phyloP scores from a whole-genome alignment of 2,797 vertebrate species.

The Valencia hispanica region DNA sequence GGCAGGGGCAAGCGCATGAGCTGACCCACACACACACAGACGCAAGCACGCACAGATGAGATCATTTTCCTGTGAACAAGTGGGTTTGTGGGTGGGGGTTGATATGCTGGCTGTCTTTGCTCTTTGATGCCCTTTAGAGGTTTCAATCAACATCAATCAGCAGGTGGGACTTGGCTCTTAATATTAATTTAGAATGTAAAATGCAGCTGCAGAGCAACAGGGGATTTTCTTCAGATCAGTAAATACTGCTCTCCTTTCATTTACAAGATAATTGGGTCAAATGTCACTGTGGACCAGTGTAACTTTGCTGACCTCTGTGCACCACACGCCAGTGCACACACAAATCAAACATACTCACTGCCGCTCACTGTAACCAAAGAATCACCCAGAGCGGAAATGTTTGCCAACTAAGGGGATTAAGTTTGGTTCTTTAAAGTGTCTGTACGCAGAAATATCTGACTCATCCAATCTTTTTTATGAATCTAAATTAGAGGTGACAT shows the following conservation, averaged over 20 bases:
- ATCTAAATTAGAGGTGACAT: slow-evolving; percentile 74
- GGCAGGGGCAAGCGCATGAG: slow-evolving; percentile 5
- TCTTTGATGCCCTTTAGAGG: slow-evolving; percentile 77
- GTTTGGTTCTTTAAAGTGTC: slow-evolving; percentile 57
- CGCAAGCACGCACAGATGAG: slow-evolving; percentile 18
- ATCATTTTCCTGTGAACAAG: slow-evolving; percentile 9
- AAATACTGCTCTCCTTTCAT: slow-evolving; percentile 38
- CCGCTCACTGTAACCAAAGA: slow-evolving; percentile 55
- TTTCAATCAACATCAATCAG: slow-evolving; percentile 81
- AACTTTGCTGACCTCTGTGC: slow-evolving; percentile 38
- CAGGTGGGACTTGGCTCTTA: slow-evolving; percentile 56
- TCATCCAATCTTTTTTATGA: slow-evolving; percentile 67
- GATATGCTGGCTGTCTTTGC: slow-evolving; percentile 41
- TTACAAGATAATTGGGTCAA: slow-evolving; percentile 52
- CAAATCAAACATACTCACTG: slow-evolving; percentile 39
- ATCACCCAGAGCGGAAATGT: slow-evolving; percentile 51
- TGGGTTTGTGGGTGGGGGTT: neutral
- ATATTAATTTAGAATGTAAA: slow-evolving; percentile 61
- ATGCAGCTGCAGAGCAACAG: slow-evolving; percentile 28
- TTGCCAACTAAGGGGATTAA: slow-evolving; percentile 69
- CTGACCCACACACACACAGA: slow-evolving; percentile 2
- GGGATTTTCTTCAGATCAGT: slow-evolving; percentile 37
- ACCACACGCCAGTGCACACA: slow-evolving; percentile 11
- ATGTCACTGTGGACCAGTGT: slow-evolving; percentile 35
- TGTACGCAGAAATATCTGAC: slow-evolving; percentile 64